Evolutionary conservation across 1,140 invertebrate species (phyloP).

Genomic region (Neodiprion pinetum): DNA sequence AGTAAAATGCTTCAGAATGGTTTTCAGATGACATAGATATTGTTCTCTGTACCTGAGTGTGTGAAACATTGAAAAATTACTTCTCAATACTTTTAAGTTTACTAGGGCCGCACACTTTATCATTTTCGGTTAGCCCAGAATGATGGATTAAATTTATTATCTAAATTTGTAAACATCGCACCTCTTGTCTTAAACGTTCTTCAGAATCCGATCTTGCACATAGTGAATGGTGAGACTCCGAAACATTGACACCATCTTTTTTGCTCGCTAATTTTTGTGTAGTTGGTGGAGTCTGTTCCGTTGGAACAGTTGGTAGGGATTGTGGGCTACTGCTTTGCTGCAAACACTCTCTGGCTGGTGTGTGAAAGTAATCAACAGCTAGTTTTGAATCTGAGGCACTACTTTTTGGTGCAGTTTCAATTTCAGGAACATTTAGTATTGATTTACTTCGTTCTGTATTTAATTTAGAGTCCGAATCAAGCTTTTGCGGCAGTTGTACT

Average conservation of each 20-base stretch:
- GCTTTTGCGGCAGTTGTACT: slow-evolving; percentile 66
- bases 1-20: slow-evolving; percentile 89
- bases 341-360: slow-evolving; percentile 42
- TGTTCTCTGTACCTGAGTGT: slow-evolving; percentile 76
- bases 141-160: no score
- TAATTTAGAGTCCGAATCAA: slow-evolving; percentile 81
- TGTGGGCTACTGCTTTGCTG: slow-evolving; percentile 49
- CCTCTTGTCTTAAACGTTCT: slow-evolving; percentile 61
- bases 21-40: slow-evolving; percentile 88
- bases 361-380: slow-evolving; percentile 72
- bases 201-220: slow-evolving; percentile 65
- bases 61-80: background rate
- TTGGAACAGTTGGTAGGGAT: slow-evolving; percentile 43
- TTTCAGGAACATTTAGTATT: slow-evolving; percentile 63
- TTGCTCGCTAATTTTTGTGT: slow-evolving; percentile 47
- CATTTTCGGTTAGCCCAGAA: no score
- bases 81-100: no score
- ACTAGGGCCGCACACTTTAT: no score
- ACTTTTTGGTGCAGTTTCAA: slow-evolving; percentile 65
- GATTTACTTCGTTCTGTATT: slow-evolving; percentile 72
- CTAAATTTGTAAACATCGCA: slow-evolving; percentile 22
- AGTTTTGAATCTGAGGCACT: slow-evolving; percentile 84
- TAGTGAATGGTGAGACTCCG: slow-evolving; percentile 69
- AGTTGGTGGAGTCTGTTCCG: slow-evolving; percentile 47
- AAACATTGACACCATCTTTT: slow-evolving; percentile 61